Conservation (phyloP, 2,888 invertebrate species). For the Spialia ferax region DNA sequence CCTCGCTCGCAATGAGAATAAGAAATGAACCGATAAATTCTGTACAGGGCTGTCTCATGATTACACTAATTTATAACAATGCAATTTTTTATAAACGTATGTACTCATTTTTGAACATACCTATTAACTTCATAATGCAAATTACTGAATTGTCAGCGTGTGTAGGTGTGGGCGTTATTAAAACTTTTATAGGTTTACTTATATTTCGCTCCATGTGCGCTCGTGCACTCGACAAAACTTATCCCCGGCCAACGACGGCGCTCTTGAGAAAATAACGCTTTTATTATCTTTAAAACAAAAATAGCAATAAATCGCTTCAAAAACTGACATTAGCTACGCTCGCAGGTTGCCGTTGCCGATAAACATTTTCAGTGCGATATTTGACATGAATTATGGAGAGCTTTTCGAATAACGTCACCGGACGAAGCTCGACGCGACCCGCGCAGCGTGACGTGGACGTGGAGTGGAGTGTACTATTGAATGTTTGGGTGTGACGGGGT, state of each 20-base stretch:
- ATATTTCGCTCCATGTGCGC: conserved; percentile 62
- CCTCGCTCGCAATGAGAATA: conserved; percentile 69
- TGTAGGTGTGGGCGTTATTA: no score
- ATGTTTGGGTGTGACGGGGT: conserved; percentile 54
- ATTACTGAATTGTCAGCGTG: no score
- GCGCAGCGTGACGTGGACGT: conserved; percentile 51
- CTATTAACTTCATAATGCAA: no score
- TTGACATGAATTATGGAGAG: conserved; percentile 41
- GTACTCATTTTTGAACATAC: no score
- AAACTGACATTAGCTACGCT: conserved; percentile 55
- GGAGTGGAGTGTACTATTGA: conserved; percentile 53
- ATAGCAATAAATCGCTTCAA: conserved; percentile 69
- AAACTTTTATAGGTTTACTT: no score
- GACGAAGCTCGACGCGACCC: conserved; percentile 45
- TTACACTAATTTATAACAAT: conserved; percentile 47
- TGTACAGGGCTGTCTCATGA: conserved; percentile 52
- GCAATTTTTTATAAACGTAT: background rate
- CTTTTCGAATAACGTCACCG: conserved; percentile 46
- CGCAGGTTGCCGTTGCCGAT: conserved; percentile 12
- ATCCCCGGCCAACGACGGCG: conserved; percentile 40
- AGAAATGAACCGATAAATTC: conserved; percentile 64
- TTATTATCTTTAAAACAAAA: conserved; percentile 56
- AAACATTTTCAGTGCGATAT: conserved; percentile 26
- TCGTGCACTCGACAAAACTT: conserved; percentile 58
- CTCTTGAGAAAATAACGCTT: conserved; percentile 21